These are phyloP conservation scores for Archegozetes longisetosus DNA, from an alignment of 1,140 invertebrate genomes.

Conservation along the genomic window DNA sequence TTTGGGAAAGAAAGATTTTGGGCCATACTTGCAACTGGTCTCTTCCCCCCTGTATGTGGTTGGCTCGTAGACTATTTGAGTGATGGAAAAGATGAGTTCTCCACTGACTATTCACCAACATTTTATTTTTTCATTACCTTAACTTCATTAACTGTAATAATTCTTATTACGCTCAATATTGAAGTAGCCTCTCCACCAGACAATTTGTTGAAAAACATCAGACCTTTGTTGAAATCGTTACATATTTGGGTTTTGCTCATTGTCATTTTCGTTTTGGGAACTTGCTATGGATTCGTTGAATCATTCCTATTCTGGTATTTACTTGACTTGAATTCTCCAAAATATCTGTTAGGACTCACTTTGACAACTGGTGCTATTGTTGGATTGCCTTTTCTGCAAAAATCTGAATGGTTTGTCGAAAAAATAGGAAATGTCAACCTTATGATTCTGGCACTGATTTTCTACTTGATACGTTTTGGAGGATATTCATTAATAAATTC, in stretches of 20 bases:
- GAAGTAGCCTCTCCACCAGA: conserved; percentile 56
- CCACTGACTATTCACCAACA: conserved; percentile 45
- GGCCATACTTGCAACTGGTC: conserved; percentile 57
- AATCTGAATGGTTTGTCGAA: conserved; percentile 59
- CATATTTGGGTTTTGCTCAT: conserved; percentile 54
- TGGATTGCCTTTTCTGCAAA: conserved; percentile 54
- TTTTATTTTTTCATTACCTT: conserved; percentile 59
- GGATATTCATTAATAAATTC: conserved; percentile 63
- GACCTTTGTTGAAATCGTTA: conserved; percentile 47
- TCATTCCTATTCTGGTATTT: conserved; percentile 73
- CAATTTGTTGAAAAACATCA: conserved; percentile 51
- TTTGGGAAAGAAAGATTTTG: conserved; percentile 58
- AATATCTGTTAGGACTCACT: conserved; percentile 64
- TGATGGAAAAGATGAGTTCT: conserved; percentile 30
- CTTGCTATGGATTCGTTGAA: conserved; percentile 65
- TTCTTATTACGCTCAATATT: conserved; percentile 55
- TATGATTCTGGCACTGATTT: conserved; percentile 56
- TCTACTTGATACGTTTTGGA: conserved; percentile 56
- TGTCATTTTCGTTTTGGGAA: conserved; percentile 53
- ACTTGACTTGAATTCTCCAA: conserved; percentile 55
- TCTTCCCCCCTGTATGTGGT: conserved; percentile 57
- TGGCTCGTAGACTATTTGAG: conserved; percentile 50
- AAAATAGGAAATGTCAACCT: conserved; percentile 62
- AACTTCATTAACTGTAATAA: conserved; percentile 44
- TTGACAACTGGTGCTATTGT: conserved; percentile 58